Conservation (phyloP, 2,888 invertebrate genomes). For the Cryptophagus acutangulus region DNA sequence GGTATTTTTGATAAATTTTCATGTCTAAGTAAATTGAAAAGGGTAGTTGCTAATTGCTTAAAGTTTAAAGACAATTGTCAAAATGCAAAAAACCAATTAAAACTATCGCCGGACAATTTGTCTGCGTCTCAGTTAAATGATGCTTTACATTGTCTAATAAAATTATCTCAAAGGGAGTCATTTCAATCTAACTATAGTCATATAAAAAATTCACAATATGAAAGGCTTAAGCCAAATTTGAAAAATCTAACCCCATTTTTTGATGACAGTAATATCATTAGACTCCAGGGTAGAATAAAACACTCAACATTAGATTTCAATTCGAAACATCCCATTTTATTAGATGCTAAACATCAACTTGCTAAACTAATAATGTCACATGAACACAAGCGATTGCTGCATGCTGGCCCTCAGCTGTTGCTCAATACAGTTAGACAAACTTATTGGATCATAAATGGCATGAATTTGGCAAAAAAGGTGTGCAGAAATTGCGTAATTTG, state of each 20-base stretch:
- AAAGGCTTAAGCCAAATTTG: neutral
- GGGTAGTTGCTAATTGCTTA: too few relatives aligned
- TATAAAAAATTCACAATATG: too few relatives aligned
- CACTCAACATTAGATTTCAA: neutral
- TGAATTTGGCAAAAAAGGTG: neutral
- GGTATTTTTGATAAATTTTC: too few relatives aligned
- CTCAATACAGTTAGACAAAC: conserved; percentile 3
- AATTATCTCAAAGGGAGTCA: too few relatives aligned
- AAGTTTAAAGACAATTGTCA: too few relatives aligned
- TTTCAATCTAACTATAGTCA: too few relatives aligned
- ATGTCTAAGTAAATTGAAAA: too few relatives aligned
- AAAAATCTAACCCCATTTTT: conserved; percentile 10
- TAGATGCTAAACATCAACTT: conserved; percentile 1
- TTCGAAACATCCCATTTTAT: conserved; percentile 6
- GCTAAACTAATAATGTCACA: neutral
- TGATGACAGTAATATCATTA: too few relatives aligned
- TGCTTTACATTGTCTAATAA: neutral
- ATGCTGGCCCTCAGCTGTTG: conserved; percentile 5
- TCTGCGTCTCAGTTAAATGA: too few relatives aligned
- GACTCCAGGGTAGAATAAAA: conserved; percentile 8
- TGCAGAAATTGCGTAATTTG: conserved; percentile 4
- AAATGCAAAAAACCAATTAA: too few relatives aligned
- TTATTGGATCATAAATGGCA: conserved; percentile 6
- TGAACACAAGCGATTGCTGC: conserved; percentile 1
- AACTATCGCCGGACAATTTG: too few relatives aligned